Percentiles rank a stretch among this genome's conserved stretches.
Conservation (phyloP, 2,113 vertebrate genomes). For the Dasyurus viverrinus region DNA sequence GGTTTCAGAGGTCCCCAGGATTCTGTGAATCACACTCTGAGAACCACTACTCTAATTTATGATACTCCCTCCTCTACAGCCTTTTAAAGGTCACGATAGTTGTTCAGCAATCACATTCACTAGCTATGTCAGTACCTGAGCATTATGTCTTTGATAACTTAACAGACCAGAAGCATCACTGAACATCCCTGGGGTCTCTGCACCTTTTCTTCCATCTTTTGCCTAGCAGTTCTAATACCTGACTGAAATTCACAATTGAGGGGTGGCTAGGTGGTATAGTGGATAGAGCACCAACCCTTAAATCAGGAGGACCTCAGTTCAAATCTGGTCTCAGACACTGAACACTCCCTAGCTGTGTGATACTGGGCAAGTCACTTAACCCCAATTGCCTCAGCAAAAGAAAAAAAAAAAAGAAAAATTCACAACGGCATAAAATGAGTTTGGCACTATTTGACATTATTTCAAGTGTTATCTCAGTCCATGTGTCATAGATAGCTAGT, state of each 20-base stretch:
- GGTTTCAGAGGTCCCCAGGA: too few species aligned
- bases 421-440: neutral
- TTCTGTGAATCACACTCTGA: too few species aligned
- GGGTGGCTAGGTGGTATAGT: too few species aligned
- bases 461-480: constrained; percentile 4
- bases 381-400: too few species aligned
- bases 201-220: neutral
- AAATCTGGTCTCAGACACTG: too few species aligned
- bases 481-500: neutral
- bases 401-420: too few species aligned
- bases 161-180: neutral
- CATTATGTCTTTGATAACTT: neutral
- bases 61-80: neutral
- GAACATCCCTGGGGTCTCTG: neutral
- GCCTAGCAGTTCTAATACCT: neutral
- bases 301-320: too few species aligned
- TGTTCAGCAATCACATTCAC: neutral
- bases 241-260: neutral
- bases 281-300: too few species aligned
- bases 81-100: neutral
- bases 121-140: neutral
- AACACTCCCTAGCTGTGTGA: too few species aligned
- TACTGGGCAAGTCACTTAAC: too few species aligned
- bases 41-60: neutral
- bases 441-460: neutral